Conservation (phyloP, 2,888 invertebrate species). For the Miltochrista miniata region DNA sequence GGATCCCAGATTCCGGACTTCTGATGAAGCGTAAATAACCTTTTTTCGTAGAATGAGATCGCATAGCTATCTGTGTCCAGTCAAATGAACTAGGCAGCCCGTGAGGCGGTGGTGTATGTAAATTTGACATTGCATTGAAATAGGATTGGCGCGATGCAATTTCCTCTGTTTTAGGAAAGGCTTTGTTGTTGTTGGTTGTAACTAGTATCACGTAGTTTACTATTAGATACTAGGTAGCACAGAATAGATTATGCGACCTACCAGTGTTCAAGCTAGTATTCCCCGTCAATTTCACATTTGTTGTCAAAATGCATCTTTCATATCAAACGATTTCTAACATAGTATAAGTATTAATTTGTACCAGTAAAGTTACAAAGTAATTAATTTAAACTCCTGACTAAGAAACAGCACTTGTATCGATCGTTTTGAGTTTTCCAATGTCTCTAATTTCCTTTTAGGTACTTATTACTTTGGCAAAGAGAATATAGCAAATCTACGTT, state of each 20-base stretch:
- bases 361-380: too few relatives aligned
- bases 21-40: conserved; percentile 24
- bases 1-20: conserved; percentile 24
- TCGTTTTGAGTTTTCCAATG: too few relatives aligned
- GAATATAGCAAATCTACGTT: too few relatives aligned
- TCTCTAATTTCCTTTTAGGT: too few relatives aligned
- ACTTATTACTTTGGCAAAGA: too few relatives aligned
- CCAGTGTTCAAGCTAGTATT: background rate
- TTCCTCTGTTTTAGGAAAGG: conserved; percentile 60
- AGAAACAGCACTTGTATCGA: too few relatives aligned
- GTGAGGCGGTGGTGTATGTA: conserved; percentile 41
- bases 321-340: too few relatives aligned
- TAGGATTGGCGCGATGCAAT: conserved; percentile 68
- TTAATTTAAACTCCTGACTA: too few relatives aligned
- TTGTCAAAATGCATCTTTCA: too few relatives aligned
- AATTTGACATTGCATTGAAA: conserved; percentile 49
- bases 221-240: conserved; percentile 50
- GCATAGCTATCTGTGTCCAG: conserved; percentile 19
- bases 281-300: background rate
- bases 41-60: conserved; percentile 16
- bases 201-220: conserved; percentile 57
- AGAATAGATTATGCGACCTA: conserved; percentile 8
- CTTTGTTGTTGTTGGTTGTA: conserved; percentile 56
- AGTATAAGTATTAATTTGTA: too few relatives aligned
- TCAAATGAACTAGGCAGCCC: conserved; percentile 46